Conservation (phyloP, 37 sponge, comb jelly and placozoan species). For the Cliona cf. orientalis region DNA sequence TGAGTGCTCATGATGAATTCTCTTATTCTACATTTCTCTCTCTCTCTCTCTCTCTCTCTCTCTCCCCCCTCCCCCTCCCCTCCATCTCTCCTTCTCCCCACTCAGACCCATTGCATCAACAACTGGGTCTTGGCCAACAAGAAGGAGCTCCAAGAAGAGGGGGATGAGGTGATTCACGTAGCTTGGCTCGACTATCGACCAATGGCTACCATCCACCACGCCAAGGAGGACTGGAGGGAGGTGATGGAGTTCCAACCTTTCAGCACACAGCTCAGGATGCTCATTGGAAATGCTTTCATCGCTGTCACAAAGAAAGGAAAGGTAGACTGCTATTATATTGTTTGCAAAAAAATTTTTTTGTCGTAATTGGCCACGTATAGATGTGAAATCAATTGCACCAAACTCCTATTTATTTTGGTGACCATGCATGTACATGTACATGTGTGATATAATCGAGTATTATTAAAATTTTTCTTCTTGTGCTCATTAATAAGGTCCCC, state of each 20-base stretch:
- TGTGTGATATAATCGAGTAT: not conserved
- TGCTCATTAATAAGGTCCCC: too few species aligned
- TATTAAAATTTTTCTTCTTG: not conserved
- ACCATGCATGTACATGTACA: not conserved
- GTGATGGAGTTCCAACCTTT: slow-evolving; percentile 45
- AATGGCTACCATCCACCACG: slow-evolving; percentile 35
- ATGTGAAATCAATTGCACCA: not conserved
- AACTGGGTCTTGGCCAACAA: slow-evolving; percentile 56
- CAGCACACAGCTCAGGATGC: slow-evolving; percentile 48
- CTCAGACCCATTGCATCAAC: slow-evolving; percentile 46
- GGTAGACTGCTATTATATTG: slow-evolving; percentile 3
- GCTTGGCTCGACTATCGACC: slow-evolving; percentile 61
- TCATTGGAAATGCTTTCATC: slow-evolving; percentile 48
- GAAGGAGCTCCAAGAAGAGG: slow-evolving; percentile 4
- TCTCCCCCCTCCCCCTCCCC: not conserved
- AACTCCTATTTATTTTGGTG: not conserved
- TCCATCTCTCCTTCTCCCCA: not conserved
- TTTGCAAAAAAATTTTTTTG: not conserved
- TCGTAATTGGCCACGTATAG: slow-evolving; percentile 37
- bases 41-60: not conserved
- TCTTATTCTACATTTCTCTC: not conserved
- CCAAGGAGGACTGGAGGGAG: slow-evolving; percentile 53
- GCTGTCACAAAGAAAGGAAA: slow-evolving; percentile 43
- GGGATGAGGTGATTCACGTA: slow-evolving; percentile 24
- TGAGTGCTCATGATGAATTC: not conserved